Evolutionary conservation across 2,113 vertebrate species (phyloP), one percentile per base, ranked within the genome.

Genomic region (Nipponia nippon): DNA sequence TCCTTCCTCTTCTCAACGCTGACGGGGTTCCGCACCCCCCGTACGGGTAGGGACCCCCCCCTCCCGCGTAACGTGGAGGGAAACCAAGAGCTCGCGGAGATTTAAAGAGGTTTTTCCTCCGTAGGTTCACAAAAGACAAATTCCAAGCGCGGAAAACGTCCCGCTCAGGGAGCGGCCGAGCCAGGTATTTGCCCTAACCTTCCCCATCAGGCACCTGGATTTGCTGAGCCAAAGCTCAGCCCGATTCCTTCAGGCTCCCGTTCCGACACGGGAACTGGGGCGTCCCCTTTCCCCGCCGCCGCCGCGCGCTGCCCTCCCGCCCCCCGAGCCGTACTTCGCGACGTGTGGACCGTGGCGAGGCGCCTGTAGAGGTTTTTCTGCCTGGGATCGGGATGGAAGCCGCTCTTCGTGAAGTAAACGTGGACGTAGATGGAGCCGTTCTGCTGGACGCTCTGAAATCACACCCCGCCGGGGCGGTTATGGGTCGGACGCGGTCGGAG

Each of bases 391-490:
- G 99, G 99, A 70, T 99, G 99, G 97, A 99, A 99, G 58, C 99
- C 99, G 25, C 99, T 99, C 98, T 99, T 99, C 16, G 99, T 99
- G 97, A 99, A 99, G 95, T 99, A 99, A 12, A 99, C 97, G 2
- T 99, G 99, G 79, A 99, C 98, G 90, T 99, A 99, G 65, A 99
- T 97, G 79, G 99, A 99, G 53, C 99, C 99, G 0, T 99, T 99
- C 91, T 98, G 98, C 88, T 99, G 98, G 11, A 99, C 95, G 2
- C 93, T 97, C 99, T 99, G 97, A 12, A 97, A 73, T 53, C 61
- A 80, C 27, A 11, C 2, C 30, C 10, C 23, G 9, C 10, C 44
- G 5, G 13, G 13, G 26, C 4, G 2, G 46, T 29, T 18, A 50
- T 1, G 7, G 10, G 20, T 2, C 3, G 2, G 22, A 46, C 1